phyloP scores from a whole-genome alignment of 2,797 vertebrate genomes.

The Rhabdomys pumilio region DNA sequence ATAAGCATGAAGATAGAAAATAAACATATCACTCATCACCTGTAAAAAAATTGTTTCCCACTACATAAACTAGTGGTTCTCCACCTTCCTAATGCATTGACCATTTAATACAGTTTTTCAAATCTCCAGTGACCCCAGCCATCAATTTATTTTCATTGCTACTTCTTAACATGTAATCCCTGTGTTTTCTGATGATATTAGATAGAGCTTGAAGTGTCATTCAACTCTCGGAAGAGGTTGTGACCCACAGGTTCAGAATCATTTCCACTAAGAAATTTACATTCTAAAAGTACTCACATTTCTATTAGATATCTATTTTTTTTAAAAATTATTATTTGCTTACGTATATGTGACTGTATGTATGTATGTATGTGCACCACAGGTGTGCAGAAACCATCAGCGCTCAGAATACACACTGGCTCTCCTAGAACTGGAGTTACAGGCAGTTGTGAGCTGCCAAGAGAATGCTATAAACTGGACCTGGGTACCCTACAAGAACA shows the following conservation, averaged over 20 bases:
- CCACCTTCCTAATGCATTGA: background rate
- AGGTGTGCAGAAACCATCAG: background rate
- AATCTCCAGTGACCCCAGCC: background rate
- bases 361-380: background rate
- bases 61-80: background rate
- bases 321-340: background rate
- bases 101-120: background rate
- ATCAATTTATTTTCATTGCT: background rate
- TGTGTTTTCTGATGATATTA: background rate
- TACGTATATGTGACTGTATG: background rate
- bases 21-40: background rate
- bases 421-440: background rate
- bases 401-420: too few species aligned
- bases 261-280: constrained; percentile 34
- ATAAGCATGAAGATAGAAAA: constrained; percentile 46
- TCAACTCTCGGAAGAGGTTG: background rate
- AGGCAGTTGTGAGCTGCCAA: background rate
- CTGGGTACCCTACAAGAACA: too few species aligned
- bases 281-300: background rate
- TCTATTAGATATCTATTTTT: background rate
- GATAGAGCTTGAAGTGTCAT: background rate
- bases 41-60: background rate
- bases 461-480: background rate
- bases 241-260: background rate
- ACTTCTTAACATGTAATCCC: background rate